Base-by-base conservation (phyloP, 2,888 invertebrate genomes). In the Stegophylla sp. region DNA sequence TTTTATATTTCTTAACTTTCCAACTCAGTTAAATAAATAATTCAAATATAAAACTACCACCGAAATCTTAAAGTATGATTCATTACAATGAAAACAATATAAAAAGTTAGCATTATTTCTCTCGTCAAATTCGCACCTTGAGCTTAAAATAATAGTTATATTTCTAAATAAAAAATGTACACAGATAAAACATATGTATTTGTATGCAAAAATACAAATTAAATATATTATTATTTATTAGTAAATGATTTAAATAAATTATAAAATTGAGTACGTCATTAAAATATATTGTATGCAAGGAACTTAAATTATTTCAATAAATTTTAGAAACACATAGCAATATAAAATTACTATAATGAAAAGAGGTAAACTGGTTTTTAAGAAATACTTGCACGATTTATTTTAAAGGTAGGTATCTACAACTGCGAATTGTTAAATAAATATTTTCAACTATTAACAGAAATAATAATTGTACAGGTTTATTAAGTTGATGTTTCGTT, bases 41-140 rank as follows among this genome's bases (percentile, higher is more conserved):
- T n/a, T n/a, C n/a, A n/a, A n/a, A 59, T 26, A 59, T 43, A 43
- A 72, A 72, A 26, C 12, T 23, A 43, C 13, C 17, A n/a, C 23
- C 26, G 26, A 43, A 13, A 69, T 51, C 28, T 28, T n/a, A 69
- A n/a, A n/a, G 51, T 51, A 51, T n/a, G 20, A 53, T 71, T 53
- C 15, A 71, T 41, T 9, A 23, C 23, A 20, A 23, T 3, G 1
- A 10, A 34, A 71, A 71, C n/a, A 34, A 34, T 17, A 53, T 20
- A 34, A 48, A 26, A 9, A 20, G 28, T 34, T 20, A 53, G 15
- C 34, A 51, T 53, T 53, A 41, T n/a, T 56, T 56, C 20, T 56
- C 1, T 56, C 20, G 23, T 10, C 3, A 20, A 56, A 23, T 56
- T 20, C 23, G 20, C 56, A 56, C 56, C 23, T 20, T 3, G 12